Base-by-base conservation (phyloP, 2,113 vertebrate genomes). In the Sylvia atricapilla region DNA sequence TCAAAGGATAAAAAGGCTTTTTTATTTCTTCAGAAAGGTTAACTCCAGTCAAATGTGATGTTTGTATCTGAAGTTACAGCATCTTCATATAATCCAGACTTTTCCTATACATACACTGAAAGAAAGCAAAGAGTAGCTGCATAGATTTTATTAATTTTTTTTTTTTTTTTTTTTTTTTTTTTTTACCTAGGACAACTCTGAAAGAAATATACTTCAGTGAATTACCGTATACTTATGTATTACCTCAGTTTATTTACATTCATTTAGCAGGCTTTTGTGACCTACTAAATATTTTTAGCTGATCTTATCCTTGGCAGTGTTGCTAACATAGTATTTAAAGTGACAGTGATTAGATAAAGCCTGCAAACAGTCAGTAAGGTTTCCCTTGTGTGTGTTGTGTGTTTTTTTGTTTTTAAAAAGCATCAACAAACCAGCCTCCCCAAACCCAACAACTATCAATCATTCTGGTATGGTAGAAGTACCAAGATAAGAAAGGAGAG, bases 1-100 rank as follows among this genome's bases (percentile, higher is more conserved):
- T 96, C 88, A 84, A 46, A 95, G 79, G 78, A 90, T 84, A 75
- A 18, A 94, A 76, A 79, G 89, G 52, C 50, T 31, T 60, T 50
- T 59, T 74, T 50, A 55, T 33, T 4, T 9, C 23, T 89, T 67
- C 43, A 27, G 43, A 72, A 55, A 37, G 33, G 70, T 94, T 83
- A 76, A 55, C 50, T 93, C 37, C 52, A 24, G 43, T 95, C 50
- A 53, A 67, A 10, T 92, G 59, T 77, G 64, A 52, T 3, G 0
- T 83, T 92, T 90, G n/a, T 88, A 43, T 82, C 44, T 64, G 41
- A 76, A 91, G 33, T 87, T 89, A 52, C 23, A 85, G 30, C 13
- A 74, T 69, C 63, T 80, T 55, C 24, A 6, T 66, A 6, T 24
- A 72, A 41, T 75, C 81, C 68, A 67, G 50, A 39, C 21, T 17